Evolutionary conservation across 1,140 invertebrate genomes (phyloP).

Genomic region (Belonocnema kinseyi): DNA sequence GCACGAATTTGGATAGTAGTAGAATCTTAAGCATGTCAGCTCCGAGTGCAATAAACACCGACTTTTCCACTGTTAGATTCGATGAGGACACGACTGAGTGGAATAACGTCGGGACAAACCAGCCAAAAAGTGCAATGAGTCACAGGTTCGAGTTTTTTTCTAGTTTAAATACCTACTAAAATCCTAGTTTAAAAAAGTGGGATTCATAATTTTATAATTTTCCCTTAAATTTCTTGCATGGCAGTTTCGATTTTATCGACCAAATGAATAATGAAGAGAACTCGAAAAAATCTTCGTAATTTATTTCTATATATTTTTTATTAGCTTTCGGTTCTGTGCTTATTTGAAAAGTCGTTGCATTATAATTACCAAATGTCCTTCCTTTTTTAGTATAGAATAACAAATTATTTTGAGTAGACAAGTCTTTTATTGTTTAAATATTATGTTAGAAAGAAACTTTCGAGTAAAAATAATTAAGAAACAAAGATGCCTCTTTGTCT

Average conservation of each 20-base stretch:
- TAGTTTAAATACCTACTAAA: background rate
- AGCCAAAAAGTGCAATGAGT: conserved; percentile 69
- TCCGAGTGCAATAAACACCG: conserved; percentile 90
- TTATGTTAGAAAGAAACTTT: no score
- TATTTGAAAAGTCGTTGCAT: background rate
- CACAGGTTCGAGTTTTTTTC: conserved; percentile 61
- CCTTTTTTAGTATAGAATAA: background rate
- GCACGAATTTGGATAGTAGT: conserved; percentile 80
- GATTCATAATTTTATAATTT: conserved; percentile 31
- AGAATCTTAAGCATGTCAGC: conserved; percentile 88
- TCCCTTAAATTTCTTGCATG: conserved; percentile 43
- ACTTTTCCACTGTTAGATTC: conserved; percentile 83
- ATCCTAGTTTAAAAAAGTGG: background rate
- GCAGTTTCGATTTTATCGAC: conserved; percentile 50
- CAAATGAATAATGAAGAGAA: conserved; percentile 42
- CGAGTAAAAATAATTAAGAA: no score
- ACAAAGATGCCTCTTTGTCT: no score
- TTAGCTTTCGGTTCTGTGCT: background rate
- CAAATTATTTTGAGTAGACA: background rate
- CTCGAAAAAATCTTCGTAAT: conserved; percentile 48
- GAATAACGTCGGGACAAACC: conserved; percentile 61
- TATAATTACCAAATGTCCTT: background rate
- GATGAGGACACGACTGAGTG: conserved; percentile 73
- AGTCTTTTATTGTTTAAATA: background rate
- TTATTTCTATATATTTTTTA: conserved; percentile 38